Evolutionary conservation across 1,140 invertebrate genomes (phyloP).

Genomic region (Coelopa frigida): DNA sequence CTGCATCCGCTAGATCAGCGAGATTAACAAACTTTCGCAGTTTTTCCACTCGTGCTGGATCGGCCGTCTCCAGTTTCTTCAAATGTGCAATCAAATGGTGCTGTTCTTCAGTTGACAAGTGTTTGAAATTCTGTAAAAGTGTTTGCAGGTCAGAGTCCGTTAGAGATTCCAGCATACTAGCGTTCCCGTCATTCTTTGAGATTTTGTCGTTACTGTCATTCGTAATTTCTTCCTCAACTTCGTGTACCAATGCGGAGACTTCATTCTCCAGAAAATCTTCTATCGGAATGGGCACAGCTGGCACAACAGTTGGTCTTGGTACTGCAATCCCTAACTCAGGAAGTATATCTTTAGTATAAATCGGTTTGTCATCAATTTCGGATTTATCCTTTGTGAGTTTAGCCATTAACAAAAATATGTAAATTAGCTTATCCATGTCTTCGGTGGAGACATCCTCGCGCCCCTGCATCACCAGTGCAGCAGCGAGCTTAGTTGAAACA

Average conservation of each 20-base stretch:
- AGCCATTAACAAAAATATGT: slow-evolving; percentile 61
- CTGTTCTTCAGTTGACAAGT: slow-evolving; percentile 67
- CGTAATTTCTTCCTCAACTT: slow-evolving; percentile 21
- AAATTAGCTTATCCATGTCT: slow-evolving; percentile 67
- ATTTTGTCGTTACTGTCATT: slow-evolving; percentile 10
- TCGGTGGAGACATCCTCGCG: slow-evolving; percentile 67
- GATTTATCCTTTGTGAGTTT: slow-evolving; percentile 18
- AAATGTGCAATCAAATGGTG: slow-evolving; percentile 69
- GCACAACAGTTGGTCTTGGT: background rate
- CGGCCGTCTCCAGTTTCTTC: slow-evolving; percentile 64
- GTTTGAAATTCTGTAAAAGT: slow-evolving; percentile 69
- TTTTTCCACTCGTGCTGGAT: slow-evolving; percentile 63
- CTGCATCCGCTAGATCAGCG: slow-evolving; percentile 42
- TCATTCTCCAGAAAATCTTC: slow-evolving; percentile 21
- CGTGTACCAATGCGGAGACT: slow-evolving; percentile 24
- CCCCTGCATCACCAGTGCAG: slow-evolving; percentile 65
- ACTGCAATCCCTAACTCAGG: slow-evolving; percentile 11
- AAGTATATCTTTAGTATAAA: slow-evolving; percentile 10
- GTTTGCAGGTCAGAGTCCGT: slow-evolving; percentile 68
- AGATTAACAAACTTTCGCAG: slow-evolving; percentile 59
- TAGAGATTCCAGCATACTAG: slow-evolving; percentile 57
- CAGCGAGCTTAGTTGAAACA: slow-evolving; percentile 70
- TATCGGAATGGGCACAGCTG: slow-evolving; percentile 6
- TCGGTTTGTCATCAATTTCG: slow-evolving; percentile 12
- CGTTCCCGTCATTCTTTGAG: slow-evolving; percentile 4